A percentile compares a stretch with the other conserved stretches of the same genome.
These are phyloP conservation scores for Bergia sp. DNA, from an alignment of 92 coral and sea anemone genomes.

Conservation along the genomic window DNA sequence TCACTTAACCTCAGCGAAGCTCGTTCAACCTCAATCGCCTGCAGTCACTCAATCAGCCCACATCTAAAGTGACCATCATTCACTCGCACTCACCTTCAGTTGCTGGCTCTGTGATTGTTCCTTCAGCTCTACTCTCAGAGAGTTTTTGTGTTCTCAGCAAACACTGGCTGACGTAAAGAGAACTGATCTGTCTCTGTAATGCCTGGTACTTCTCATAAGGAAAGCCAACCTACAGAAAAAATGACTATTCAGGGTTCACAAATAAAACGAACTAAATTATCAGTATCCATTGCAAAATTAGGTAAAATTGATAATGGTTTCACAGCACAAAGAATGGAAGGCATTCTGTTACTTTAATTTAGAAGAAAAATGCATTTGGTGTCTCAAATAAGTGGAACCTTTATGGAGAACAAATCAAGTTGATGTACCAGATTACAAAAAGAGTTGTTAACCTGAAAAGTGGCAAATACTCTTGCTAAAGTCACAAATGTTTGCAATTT, in stretches of 20 bases:
- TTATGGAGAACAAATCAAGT: too few relatives aligned
- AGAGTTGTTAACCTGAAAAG: too few relatives aligned
- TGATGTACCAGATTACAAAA: too few relatives aligned
- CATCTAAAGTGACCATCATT: background rate
- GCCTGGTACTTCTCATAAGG: constrained; percentile 65
- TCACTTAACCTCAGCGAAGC: background rate
- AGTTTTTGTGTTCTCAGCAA: constrained; percentile 88
- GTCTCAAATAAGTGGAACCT: too few relatives aligned
- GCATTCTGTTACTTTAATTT: too few relatives aligned
- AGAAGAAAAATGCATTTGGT: too few relatives aligned
- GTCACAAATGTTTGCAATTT: too few relatives aligned
- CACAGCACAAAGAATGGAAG: background rate
- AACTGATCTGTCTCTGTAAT: constrained; percentile 55
- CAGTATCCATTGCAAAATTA: background rate
- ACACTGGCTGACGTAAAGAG: constrained; percentile 79
- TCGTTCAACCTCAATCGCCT: background rate
- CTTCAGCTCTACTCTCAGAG: constrained; percentile 91
- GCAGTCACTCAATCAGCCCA: background rate
- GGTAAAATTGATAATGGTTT: too few relatives aligned
- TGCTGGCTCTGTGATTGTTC: constrained; percentile 87
- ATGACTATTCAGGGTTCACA: background rate
- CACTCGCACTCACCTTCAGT: constrained; percentile 73
- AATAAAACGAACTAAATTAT: background rate
- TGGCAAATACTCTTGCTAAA: too few relatives aligned
- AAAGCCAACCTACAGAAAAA: constrained; percentile 57